Evolutionary conservation across 2,888 invertebrate genomes (phyloP).

Genomic region (Zootermopsis nevadensis): DNA sequence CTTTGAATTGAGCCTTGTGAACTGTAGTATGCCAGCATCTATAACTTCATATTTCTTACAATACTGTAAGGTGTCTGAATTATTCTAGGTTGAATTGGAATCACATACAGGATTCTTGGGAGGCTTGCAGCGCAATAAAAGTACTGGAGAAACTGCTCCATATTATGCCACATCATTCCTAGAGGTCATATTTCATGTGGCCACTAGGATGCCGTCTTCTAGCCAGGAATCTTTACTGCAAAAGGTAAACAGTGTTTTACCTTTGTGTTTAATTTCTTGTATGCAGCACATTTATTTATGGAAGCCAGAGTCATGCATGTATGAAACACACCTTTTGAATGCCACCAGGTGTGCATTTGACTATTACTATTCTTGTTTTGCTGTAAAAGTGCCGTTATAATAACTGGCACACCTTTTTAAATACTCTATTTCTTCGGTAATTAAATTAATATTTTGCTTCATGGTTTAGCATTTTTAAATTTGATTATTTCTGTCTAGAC

Average conservation of each 20-base stretch:
- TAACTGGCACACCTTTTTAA: too few relatives aligned
- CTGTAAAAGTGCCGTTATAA: too few relatives aligned
- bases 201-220: conserved; percentile 95
- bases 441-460: too few relatives aligned
- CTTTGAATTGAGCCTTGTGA: too few relatives aligned
- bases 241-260: conserved; percentile 69
- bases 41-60: too few relatives aligned
- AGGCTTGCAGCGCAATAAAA: conserved; percentile 89
- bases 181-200: conserved; percentile 97
- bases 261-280: conserved; percentile 1
- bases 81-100: conserved; percentile 82
- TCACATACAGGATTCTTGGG: conserved; percentile 96
- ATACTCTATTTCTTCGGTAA: too few relatives aligned
- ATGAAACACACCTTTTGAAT: too few relatives aligned
- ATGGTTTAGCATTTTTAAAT: too few relatives aligned
- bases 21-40: too few relatives aligned
- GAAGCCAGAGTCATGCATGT: too few relatives aligned
- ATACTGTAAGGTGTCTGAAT: neutral
- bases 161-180: conserved; percentile 94
- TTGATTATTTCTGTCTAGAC: conserved; percentile 68
- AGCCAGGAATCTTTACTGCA: conserved; percentile 87
- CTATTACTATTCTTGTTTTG: too few relatives aligned
- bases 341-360: too few relatives aligned
- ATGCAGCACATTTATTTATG: neutral
- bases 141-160: conserved; percentile 92